Conservation (phyloP, 2,797 vertebrate species). For the Antrozous pallidus region DNA sequence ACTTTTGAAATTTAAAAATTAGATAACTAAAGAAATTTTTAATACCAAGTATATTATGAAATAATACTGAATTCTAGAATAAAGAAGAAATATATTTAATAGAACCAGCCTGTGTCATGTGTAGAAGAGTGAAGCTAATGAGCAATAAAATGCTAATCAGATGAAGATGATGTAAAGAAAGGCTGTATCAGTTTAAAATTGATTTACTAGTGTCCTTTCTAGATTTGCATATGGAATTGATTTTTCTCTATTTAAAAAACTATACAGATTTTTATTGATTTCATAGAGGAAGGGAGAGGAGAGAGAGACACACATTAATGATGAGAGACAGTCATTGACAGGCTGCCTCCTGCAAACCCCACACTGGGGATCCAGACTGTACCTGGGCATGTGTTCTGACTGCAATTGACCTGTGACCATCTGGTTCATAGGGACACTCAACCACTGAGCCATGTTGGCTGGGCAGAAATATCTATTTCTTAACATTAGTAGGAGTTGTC, state of each 20-base stretch:
- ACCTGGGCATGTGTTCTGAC: too few relatives aligned
- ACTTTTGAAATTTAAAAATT: slow-evolving; percentile 20
- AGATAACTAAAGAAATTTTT: background rate
- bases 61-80: background rate
- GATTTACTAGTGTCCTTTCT: background rate
- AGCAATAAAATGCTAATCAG: background rate
- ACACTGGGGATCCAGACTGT: too few relatives aligned
- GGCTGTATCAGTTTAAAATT: background rate
- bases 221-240: background rate
- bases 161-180: background rate
- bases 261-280: background rate
- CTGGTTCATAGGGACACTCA: too few relatives aligned
- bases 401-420: too few relatives aligned
- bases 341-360: background rate
- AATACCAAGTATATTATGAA: background rate
- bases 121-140: background rate
- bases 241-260: background rate
- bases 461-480: background rate
- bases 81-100: background rate
- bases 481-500: background rate
- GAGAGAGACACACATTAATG: background rate
- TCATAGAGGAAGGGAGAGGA: background rate
- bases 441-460: too few relatives aligned
- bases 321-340: background rate
- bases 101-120: background rate